Conservation (phyloP, 2,888 invertebrate species). For the Drosophila formosana region DNA sequence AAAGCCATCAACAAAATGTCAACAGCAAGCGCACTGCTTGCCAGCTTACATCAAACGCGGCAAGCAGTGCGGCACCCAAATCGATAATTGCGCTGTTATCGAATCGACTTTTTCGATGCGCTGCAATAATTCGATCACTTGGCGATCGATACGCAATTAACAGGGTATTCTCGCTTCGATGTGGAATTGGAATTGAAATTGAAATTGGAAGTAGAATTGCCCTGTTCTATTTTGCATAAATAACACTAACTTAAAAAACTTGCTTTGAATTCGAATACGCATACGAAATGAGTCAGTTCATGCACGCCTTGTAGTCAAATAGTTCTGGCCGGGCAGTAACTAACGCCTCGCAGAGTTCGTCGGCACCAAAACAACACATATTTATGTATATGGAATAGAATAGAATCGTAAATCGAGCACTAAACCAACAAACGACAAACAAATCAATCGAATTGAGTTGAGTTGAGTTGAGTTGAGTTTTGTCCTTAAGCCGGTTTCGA, state of each 20-base stretch:
- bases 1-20: conserved; percentile 28
- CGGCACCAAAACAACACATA: conserved; percentile 23
- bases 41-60: background rate
- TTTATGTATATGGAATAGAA: background rate
- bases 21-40: conserved; percentile 40
- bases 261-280: conserved; percentile 71
- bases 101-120: background rate
- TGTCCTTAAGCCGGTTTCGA: conserved; percentile 76
- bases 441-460: conserved; percentile 46
- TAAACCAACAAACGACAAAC: conserved; percentile 17
- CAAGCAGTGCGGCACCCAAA: conserved; percentile 16
- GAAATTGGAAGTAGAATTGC: conserved; percentile 2
- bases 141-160: too few relatives aligned
- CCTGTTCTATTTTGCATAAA: conserved; percentile 70
- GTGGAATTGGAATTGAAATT: conserved; percentile 28
- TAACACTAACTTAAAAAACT: conserved; percentile 79
- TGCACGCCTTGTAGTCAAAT: background rate
- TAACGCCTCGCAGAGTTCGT: conserved; percentile 42
- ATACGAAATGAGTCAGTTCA: conserved; percentile 9
- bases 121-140: background rate
- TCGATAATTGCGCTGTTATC: background rate
- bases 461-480: conserved; percentile 4
- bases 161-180: conserved; percentile 34
- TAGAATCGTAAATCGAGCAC: conserved; percentile 50
- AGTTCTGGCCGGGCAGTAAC: conserved; percentile 6